phyloP scores from a whole-genome alignment of 1,140 invertebrate species.

The Ceratina japonica region DNA sequence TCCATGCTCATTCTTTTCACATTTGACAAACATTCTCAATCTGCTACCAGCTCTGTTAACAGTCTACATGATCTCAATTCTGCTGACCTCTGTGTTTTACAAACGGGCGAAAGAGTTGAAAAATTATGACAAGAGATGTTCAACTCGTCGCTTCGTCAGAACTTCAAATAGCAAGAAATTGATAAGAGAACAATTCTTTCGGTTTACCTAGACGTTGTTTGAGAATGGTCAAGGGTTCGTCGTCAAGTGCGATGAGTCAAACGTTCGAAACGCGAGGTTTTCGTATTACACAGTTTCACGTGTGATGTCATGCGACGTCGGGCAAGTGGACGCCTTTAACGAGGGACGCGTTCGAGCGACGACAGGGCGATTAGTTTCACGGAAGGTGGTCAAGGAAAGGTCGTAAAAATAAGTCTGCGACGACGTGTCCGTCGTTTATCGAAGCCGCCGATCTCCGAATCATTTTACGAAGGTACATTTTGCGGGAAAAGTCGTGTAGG shows the following conservation, averaged over 20 bases:
- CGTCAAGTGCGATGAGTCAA: not conserved
- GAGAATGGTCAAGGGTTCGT: not conserved
- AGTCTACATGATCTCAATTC: no score
- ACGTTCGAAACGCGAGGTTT: not conserved
- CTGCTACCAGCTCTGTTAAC: not conserved
- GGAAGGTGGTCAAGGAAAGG: constrained; percentile 44
- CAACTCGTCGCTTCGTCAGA: no score
- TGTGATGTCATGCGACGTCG: no score
- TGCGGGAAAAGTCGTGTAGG: constrained; percentile 46
- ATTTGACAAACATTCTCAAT: not conserved
- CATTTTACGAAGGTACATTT: constrained; percentile 21
- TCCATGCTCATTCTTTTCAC: not conserved
- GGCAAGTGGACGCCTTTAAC: constrained; percentile 24
- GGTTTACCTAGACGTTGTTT: not conserved
- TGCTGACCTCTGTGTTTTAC: no score
- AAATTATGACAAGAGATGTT: no score
- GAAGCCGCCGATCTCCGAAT: constrained; percentile 17
- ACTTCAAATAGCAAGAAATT: no score
- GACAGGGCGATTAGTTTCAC: constrained; percentile 61
- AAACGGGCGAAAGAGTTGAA: no score
- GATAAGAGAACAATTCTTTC: no score
- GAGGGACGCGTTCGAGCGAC: constrained; percentile 30
- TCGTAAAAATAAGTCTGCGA: constrained; percentile 29
- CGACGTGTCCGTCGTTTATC: constrained; percentile 23
- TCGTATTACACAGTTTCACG: not conserved